Evolutionary conservation across 2,888 invertebrate genomes (phyloP).

Genomic region (Heteromurus nitidus): DNA sequence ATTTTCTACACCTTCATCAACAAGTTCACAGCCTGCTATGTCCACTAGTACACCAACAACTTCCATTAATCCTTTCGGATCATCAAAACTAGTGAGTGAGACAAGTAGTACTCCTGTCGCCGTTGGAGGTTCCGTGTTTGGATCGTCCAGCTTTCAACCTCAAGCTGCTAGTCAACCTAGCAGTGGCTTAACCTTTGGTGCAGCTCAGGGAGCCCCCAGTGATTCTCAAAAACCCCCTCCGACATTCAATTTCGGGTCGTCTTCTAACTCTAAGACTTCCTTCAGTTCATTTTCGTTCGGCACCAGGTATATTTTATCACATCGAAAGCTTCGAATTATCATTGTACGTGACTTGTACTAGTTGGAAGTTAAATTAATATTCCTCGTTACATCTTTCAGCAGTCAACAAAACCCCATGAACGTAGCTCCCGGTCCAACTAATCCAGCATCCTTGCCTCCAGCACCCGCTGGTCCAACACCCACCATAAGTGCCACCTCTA

Average conservation of each 20-base stretch:
- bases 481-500: background rate
- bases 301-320: constrained; percentile 21
- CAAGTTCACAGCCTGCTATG: constrained; percentile 4
- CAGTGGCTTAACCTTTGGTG: constrained; percentile 3
- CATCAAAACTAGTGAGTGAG: background rate
- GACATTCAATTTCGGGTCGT: constrained; percentile 38
- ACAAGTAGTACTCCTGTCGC: background rate
- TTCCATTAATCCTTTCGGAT: background rate
- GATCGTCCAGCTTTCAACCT: background rate
- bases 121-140: background rate
- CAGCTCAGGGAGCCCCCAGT: background rate
- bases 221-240: constrained; percentile 30
- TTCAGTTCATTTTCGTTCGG: constrained; percentile 43
- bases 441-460: background rate
- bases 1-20: constrained; percentile 11
- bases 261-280: constrained; percentile 9
- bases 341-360: background rate
- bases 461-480: constrained; percentile 11
- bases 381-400: too few species aligned
- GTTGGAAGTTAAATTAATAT: background rate
- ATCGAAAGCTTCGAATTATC: background rate
- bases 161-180: background rate
- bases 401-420: constrained; percentile 25
- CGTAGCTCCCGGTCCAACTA: constrained; percentile 6
- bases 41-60: constrained; percentile 1